Conservation (phyloP, 2,113 vertebrate species). For the Meleagris gallopavo region DNA sequence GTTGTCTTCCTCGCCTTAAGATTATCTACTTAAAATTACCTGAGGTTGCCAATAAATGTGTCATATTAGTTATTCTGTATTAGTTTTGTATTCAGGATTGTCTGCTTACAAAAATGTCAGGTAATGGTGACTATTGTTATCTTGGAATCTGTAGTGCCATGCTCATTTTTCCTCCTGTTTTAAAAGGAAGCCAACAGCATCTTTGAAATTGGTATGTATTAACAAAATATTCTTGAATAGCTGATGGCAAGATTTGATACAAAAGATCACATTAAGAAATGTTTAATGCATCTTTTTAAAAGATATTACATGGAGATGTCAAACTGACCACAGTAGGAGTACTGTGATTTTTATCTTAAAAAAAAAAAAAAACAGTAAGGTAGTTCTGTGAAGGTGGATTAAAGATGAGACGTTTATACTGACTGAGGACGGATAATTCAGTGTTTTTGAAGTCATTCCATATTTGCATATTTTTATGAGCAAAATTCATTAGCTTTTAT, state of each 20-base stretch:
- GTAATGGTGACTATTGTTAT: neutral
- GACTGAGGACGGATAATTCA: neutral
- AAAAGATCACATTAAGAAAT: neutral
- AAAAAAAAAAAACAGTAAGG: accelerated
- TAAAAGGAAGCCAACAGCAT: neutral
- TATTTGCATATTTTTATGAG: neutral
- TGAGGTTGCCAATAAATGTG: neutral
- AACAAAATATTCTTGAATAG: neutral
- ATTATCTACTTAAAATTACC: neutral
- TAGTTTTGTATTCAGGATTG: neutral
- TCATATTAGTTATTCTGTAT: neutral
- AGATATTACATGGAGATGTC: neutral
- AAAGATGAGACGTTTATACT: neutral
- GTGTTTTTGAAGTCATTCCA: neutral
- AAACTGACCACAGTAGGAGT: neutral
- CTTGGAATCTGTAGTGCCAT: neutral
- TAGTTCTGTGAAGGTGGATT: neutral
- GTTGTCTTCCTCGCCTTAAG: neutral
- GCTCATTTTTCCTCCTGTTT: neutral
- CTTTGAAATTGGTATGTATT: neutral
- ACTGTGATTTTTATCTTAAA: neutral
- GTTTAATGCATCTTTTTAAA: neutral
- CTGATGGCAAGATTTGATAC: neutral
- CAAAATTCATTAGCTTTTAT: neutral
- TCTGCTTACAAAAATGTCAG: neutral